Conservation (phyloP, 2,888 invertebrate genomes). For the Ethmia dodecea region DNA sequence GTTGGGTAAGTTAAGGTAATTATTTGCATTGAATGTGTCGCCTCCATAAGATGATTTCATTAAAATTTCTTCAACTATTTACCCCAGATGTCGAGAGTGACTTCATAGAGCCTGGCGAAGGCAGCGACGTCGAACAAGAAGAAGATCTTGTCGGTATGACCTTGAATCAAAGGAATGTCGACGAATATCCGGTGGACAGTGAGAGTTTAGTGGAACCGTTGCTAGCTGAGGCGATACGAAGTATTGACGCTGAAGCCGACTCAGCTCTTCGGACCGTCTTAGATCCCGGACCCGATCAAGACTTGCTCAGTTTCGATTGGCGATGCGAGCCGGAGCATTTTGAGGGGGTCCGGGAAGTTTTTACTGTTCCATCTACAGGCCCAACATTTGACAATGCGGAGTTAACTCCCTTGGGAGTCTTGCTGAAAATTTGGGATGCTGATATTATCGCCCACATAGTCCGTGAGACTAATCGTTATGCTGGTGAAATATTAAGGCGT, state of each 20-base stretch:
- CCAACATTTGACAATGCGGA: too few species aligned
- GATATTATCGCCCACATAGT: too few species aligned
- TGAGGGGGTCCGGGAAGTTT: background rate
- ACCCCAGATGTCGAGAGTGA: constrained; percentile 9
- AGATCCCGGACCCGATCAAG: constrained; percentile 3
- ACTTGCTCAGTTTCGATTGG: constrained; percentile 1
- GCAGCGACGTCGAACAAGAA: constrained; percentile 8
- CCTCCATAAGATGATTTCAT: constrained; percentile 7
- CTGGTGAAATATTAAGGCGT: too few species aligned
- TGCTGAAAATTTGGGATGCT: too few species aligned
- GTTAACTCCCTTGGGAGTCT: too few species aligned
- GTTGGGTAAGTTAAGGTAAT: constrained; percentile 8
- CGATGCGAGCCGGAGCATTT: background rate
- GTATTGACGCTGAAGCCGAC: constrained; percentile 4
- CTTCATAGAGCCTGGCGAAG: constrained; percentile 9
- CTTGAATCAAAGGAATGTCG: background rate
- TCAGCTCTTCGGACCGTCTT: constrained; percentile 4
- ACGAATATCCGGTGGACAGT: constrained; percentile 1
- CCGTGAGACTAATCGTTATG: too few species aligned
- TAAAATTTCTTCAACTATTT: constrained; percentile 7
- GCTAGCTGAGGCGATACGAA: constrained; percentile 3
- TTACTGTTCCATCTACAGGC: too few species aligned
- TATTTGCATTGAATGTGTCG: constrained; percentile 11
- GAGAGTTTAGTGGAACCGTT: background rate
- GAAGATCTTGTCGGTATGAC: constrained; percentile 4